Evolutionary conservation across 2,797 vertebrate genomes (phyloP).

Genomic region (Lacerta bilineata): DNA sequence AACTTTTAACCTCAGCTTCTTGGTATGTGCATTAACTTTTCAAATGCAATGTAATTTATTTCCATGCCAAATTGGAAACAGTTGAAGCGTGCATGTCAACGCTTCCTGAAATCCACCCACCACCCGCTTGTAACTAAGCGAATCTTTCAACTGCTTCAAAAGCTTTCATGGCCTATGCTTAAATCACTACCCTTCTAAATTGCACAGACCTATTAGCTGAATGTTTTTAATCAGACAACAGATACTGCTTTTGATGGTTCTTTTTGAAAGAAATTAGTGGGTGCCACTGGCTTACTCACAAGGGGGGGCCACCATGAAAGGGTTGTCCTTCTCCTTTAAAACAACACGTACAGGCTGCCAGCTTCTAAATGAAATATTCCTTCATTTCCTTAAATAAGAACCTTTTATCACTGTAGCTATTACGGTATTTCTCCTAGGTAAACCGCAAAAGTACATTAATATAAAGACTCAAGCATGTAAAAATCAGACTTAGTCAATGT

Average conservation of each 20-base stretch:
- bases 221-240: constrained; percentile 4
- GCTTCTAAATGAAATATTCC: background rate
- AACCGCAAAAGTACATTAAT: background rate
- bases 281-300: background rate
- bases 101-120: constrained; percentile 16
- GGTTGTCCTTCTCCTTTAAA: background rate
- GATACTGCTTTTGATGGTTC: constrained; percentile 1
- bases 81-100: constrained; percentile 14
- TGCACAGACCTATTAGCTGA: background rate
- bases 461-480: constrained; percentile 1
- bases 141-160: constrained; percentile 29
- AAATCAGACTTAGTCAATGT: constrained; percentile 6
- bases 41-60: constrained; percentile 29
- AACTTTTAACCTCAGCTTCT: constrained; percentile 25
- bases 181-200: constrained; percentile 14
- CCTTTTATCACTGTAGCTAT: background rate
- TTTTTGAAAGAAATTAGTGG: constrained; percentile 20
- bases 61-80: constrained; percentile 24
- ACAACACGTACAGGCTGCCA: fast-evolving
- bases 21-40: constrained; percentile 21
- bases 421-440: background rate
- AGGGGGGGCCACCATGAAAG: background rate
- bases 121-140: background rate
- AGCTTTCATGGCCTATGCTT: background rate
- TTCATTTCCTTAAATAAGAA: background rate